These are phyloP conservation scores for Lycodopsis pacificus DNA, from an alignment of 2,797 vertebrate species.

Conservation along the genomic window DNA sequence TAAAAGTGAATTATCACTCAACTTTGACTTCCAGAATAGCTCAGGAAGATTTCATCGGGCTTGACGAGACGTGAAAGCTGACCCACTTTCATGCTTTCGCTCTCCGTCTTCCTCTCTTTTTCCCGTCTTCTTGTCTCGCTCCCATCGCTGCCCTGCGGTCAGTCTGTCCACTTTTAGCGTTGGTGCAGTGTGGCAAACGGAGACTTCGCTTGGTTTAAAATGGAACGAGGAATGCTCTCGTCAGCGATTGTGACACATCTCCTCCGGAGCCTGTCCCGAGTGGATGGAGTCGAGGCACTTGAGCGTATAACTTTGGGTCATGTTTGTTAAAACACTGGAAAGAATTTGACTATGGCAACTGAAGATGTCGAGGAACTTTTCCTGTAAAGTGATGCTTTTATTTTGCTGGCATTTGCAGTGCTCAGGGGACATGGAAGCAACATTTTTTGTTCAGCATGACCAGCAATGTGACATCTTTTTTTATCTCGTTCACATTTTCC, in stretches of 20 bases:
- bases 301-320: conserved; percentile 38
- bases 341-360: conserved; percentile 7
- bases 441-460: neutral
- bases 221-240: conserved; percentile 50
- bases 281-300: conserved; percentile 40
- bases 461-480: conserved; percentile 4
- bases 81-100: conserved; percentile 69
- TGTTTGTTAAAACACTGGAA: conserved; percentile 56
- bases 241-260: conserved; percentile 64
- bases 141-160: conserved; percentile 61
- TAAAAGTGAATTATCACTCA: conserved; percentile 63
- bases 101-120: conserved; percentile 37
- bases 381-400: conserved; percentile 1
- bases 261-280: conserved; percentile 53
- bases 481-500: neutral
- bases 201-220: conserved; percentile 45
- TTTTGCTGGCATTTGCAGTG: neutral
- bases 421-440: neutral
- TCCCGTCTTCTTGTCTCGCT: conserved; percentile 56
- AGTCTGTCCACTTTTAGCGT: conserved; percentile 64
- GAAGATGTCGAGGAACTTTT: conserved; percentile 46
- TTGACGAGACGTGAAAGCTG: conserved; percentile 68
- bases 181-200: conserved; percentile 32
- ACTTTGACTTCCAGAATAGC: conserved; percentile 62
- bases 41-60: conserved; percentile 60